A percentile compares a stretch with the other conserved stretches of the same genome.
phyloP scores from a whole-genome alignment of 2,797 vertebrate genomes.

The Chromobotia macracanthus region DNA sequence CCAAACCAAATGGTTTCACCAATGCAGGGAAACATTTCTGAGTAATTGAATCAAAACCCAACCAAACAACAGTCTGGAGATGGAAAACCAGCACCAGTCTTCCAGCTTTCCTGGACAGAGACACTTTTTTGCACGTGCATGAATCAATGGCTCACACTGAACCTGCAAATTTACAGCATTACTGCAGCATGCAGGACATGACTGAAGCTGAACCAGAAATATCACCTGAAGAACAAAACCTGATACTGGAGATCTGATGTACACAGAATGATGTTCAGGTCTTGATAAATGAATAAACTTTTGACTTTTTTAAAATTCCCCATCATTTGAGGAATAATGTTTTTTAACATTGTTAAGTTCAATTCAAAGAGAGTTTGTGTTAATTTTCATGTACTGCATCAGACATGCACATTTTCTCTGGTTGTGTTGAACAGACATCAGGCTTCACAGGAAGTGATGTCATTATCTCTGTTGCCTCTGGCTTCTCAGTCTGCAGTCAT shows the following conservation, averaged over 20 bases:
- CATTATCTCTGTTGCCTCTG: too few species aligned
- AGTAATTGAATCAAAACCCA: slow-evolving; percentile 65
- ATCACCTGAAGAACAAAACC: neutral
- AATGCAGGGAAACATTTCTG: slow-evolving; percentile 23
- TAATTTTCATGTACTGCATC: too few species aligned
- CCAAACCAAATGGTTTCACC: slow-evolving; percentile 32
- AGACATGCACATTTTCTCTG: too few species aligned
- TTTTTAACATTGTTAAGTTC: too few species aligned
- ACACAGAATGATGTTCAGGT: too few species aligned
- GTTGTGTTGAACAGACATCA: too few species aligned
- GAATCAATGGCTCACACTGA: slow-evolving; percentile 63
- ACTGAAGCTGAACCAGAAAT: neutral
- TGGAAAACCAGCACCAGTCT: slow-evolving; percentile 59
- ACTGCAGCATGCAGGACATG: slow-evolving; percentile 52
- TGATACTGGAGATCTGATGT: neutral
- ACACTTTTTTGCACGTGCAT: slow-evolving; percentile 58
- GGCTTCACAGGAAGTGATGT: too few species aligned
- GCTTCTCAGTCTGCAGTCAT: too few species aligned
- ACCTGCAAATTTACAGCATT: slow-evolving; percentile 48
- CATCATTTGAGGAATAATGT: too few species aligned
- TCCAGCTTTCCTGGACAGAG: slow-evolving; percentile 51
- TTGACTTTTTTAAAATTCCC: too few species aligned
- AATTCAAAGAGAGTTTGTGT: too few species aligned
- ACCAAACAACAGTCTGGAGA: slow-evolving; percentile 58
- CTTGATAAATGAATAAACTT: too few species aligned